Percentiles rank a stretch among this genome's conserved stretches.
phyloP scores from a whole-genome alignment of 2,797 vertebrate species.

The Xiphorhynchus erythropygius region DNA sequence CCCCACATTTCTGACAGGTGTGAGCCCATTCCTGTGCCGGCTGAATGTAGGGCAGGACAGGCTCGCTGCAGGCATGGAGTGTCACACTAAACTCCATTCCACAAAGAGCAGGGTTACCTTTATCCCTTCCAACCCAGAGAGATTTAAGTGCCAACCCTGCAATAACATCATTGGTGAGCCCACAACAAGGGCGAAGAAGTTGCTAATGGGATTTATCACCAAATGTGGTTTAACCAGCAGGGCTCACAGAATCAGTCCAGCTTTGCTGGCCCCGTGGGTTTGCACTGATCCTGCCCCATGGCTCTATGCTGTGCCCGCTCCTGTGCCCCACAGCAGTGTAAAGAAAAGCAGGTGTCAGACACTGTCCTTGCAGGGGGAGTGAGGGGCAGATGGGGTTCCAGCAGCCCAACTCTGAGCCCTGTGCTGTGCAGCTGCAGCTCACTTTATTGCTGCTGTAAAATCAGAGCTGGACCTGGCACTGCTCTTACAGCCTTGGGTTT shows the following conservation, averaged over 20 bases:
- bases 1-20: fast-evolving
- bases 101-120: not conserved
- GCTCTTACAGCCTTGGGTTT: not conserved
- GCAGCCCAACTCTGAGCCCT: not conserved
- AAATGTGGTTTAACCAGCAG: not conserved
- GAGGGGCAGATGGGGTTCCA: fast-evolving
- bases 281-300: fast-evolving
- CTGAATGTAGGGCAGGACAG: not conserved
- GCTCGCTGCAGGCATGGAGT: fast-evolving
- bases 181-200: not conserved
- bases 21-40: fast-evolving
- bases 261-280: not conserved
- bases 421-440: not conserved
- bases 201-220: not conserved
- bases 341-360: not conserved
- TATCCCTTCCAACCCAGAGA: not conserved
- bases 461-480: not conserved
- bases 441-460: not conserved
- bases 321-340: not conserved
- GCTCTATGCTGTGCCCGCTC: not conserved
- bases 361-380: not conserved
- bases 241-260: not conserved
- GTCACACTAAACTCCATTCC: fast-evolving
- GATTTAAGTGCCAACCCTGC: not conserved
- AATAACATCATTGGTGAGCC: not conserved